Percentiles rank a stretch among this genome's conserved stretches.
Conservation (phyloP, 1,140 invertebrate species). For the Drosophila saltans region DNA sequence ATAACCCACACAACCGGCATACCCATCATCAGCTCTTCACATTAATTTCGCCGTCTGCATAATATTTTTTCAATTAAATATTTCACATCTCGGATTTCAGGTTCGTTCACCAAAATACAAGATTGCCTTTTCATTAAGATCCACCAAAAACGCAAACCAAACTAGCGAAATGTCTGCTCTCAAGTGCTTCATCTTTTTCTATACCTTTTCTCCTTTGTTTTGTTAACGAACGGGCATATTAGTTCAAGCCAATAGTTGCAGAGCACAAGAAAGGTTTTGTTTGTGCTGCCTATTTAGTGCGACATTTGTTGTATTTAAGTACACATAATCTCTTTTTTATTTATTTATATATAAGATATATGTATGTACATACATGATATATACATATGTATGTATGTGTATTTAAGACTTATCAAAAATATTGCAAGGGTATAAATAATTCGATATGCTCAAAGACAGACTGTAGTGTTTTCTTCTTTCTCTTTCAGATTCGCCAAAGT, state of each 20-base stretch:
- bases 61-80: conserved; percentile 72
- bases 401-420: too few relatives aligned
- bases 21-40: conserved; percentile 9
- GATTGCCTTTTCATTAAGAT: conserved; percentile 71
- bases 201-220: conserved; percentile 19
- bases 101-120: conserved; percentile 33
- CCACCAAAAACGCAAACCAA: conserved; percentile 12
- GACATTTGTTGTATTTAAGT: too few relatives aligned
- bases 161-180: conserved; percentile 48
- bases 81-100: conserved; percentile 45
- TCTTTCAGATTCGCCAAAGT: conserved; percentile 36
- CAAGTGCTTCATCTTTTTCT: conserved; percentile 64
- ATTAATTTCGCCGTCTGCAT: conserved; percentile 51
- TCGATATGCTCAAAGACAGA: neutral
- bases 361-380: too few relatives aligned
- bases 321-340: too few relatives aligned
- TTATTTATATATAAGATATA: too few relatives aligned
- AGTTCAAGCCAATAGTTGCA: neutral
- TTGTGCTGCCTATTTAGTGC: too few relatives aligned
- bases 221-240: neutral
- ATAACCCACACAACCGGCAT: neutral
- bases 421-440: neutral
- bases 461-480: conserved; percentile 1
- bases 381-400: too few relatives aligned
- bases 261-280: too few relatives aligned